Percentiles rank a stretch among this genome's conserved stretches.
Evolutionary conservation across 2,797 vertebrate species (phyloP).

Genomic region (Halcyon badia): DNA sequence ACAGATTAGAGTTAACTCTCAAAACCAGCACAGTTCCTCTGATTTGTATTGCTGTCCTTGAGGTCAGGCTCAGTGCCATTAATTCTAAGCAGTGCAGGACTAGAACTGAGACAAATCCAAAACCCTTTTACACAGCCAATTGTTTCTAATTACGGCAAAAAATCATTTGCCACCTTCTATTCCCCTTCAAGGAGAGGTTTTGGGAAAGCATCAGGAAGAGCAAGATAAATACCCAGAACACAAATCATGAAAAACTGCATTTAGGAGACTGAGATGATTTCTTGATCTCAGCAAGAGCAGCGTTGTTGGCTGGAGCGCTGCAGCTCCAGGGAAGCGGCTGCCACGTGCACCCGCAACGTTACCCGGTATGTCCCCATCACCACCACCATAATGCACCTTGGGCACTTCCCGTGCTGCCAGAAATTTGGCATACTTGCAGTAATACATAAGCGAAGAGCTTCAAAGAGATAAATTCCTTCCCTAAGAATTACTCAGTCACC

Average conservation of each 20-base stretch:
- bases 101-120: slow-evolving; percentile 11
- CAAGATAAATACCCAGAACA: neutral
- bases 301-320: neutral
- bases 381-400: accelerated
- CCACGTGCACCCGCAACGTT: neutral
- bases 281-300: neutral
- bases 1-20: neutral
- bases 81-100: neutral
- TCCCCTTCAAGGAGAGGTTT: neutral
- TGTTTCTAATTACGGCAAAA: slow-evolving; percentile 21
- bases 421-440: neutral
- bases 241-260: neutral
- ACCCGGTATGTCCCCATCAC: accelerated
- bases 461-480: neutral
- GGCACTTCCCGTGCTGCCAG: neutral
- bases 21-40: neutral
- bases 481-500: neutral
- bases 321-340: neutral
- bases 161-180: neutral
- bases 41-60: neutral
- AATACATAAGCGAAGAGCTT: neutral
- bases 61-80: neutral
- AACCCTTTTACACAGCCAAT: neutral
- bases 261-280: neutral
- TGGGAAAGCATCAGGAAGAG: neutral